Percentiles rank a stretch among this genome's conserved stretches.
Evolutionary conservation across 2,888 invertebrate genomes (phyloP).

Genomic region (Eustalomyia histrio): DNA sequence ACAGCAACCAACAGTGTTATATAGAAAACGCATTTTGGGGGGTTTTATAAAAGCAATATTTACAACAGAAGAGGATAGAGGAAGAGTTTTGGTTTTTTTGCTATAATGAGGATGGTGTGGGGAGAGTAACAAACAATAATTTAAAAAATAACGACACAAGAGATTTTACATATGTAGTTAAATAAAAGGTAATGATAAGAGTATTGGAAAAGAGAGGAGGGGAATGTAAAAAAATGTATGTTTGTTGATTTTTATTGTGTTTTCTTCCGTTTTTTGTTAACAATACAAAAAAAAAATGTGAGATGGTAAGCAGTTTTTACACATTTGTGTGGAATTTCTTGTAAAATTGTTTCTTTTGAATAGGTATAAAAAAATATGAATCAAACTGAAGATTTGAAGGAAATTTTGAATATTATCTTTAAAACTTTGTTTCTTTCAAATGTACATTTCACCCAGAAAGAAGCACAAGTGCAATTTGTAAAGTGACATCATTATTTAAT

Average conservation of each 20-base stretch:
- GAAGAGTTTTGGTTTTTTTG: not conserved
- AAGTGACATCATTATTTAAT: constrained; percentile 30
- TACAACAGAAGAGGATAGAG: not conserved
- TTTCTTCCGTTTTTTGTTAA: constrained; percentile 35
- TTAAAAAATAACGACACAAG: constrained; percentile 14
- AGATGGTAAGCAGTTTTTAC: constrained; percentile 30
- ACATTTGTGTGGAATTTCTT: constrained; percentile 19
- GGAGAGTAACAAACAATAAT: not conserved
- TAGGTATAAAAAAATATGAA: constrained; percentile 6
- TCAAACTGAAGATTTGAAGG: not conserved
- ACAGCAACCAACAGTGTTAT: too few relatives aligned
- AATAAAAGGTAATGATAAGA: constrained; percentile 16
- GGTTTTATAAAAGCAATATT: too few relatives aligned
- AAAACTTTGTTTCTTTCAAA: not conserved
- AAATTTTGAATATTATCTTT: not conserved
- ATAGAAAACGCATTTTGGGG: constrained; percentile 43
- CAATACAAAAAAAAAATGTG: constrained; percentile 9
- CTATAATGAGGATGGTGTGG: not conserved
- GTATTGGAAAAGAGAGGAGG: not conserved
- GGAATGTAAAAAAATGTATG: constrained; percentile 5
- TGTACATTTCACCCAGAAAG: not conserved
- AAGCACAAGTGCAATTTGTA: constrained; percentile 8
- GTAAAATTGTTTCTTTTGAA: not conserved
- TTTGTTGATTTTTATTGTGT: constrained; percentile 20
- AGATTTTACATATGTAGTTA: constrained; percentile 29